Percentiles rank a stretch among this genome's conserved stretches.
Conservation (phyloP, 2,888 invertebrate genomes). For the Apocheima hispidaria region DNA sequence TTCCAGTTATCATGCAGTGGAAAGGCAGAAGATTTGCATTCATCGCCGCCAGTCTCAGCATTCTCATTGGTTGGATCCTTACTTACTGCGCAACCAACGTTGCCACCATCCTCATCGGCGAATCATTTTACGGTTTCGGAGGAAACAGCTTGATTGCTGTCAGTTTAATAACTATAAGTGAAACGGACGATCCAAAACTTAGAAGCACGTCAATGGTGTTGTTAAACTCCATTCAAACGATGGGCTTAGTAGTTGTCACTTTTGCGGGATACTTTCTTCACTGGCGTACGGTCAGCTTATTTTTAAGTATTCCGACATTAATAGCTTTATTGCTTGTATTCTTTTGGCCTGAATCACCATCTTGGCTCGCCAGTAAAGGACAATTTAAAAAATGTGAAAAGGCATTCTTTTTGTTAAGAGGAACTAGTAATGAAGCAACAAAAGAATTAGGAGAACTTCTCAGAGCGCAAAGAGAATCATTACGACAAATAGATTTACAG, state of each 20-base stretch:
- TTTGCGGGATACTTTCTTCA: slow-evolving; percentile 35
- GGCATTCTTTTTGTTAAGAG: slow-evolving; percentile 39
- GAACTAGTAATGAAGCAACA: slow-evolving; percentile 37
- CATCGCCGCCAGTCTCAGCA: slow-evolving; percentile 36
- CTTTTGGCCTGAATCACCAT: slow-evolving; percentile 45
- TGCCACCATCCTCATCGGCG: slow-evolving; percentile 31
- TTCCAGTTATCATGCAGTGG: slow-evolving; percentile 43
- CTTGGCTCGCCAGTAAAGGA: slow-evolving; percentile 44
- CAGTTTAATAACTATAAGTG: slow-evolving; percentile 43
- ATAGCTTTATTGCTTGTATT: slow-evolving; percentile 20
- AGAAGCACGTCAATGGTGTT: slow-evolving; percentile 39
- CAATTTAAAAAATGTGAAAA: slow-evolving; percentile 34
- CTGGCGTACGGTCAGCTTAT: slow-evolving; percentile 11
- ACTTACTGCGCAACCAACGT: slow-evolving; percentile 29
- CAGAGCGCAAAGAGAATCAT: slow-evolving; percentile 23
- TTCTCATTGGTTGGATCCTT: slow-evolving; percentile 42
- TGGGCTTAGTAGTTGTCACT: slow-evolving; percentile 33
- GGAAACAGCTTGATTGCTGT: slow-evolving; percentile 40
- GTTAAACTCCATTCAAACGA: slow-evolving; percentile 31
- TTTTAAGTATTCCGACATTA: slow-evolving; percentile 7
- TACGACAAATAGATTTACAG: background rate
- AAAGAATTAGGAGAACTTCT: slow-evolving; percentile 39
- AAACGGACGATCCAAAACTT: slow-evolving; percentile 43
- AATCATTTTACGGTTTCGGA: slow-evolving; percentile 40
- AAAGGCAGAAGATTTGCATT: slow-evolving; percentile 42